A percentile compares a stretch with the other conserved stretches of the same genome.
phyloP scores from a whole-genome alignment of 2,113 vertebrate genomes.

The Rhombomys opimus region DNA sequence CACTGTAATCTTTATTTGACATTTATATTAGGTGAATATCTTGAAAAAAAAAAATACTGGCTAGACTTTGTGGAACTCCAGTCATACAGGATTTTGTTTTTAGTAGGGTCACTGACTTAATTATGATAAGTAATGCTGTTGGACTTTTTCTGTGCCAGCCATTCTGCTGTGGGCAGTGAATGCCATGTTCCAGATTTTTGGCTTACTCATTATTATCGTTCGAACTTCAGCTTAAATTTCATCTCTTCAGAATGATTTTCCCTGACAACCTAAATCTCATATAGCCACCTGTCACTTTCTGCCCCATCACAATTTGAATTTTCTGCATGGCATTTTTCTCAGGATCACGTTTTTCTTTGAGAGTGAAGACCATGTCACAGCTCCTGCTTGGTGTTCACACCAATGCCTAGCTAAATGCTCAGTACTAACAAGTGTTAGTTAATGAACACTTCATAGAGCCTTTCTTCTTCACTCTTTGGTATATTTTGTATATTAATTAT shows the following conservation, averaged over 20 bases:
- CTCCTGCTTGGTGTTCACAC: background rate
- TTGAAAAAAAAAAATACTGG: constrained; percentile 2
- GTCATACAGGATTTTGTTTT: background rate
- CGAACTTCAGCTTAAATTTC: constrained; percentile 36
- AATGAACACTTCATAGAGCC: background rate
- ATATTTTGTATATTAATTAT: background rate
- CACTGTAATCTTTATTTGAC: background rate
- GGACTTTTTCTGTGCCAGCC: background rate
- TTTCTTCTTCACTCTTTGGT: background rate
- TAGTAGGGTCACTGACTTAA: background rate
- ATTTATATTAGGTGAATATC: constrained; percentile 35
- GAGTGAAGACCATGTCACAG: background rate
- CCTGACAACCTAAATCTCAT: background rate
- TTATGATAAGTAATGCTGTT: background rate
- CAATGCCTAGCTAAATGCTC: background rate
- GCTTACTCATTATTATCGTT: background rate
- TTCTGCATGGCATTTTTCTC: background rate
- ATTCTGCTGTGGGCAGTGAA: background rate
- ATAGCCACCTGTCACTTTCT: background rate
- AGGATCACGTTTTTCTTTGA: background rate
- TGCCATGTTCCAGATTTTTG: background rate
- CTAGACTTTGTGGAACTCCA: background rate
- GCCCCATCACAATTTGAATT: background rate
- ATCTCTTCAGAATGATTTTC: constrained; percentile 45
- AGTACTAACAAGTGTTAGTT: background rate